A percentile compares a stretch with the other conserved stretches of the same genome.
phyloP scores from a whole-genome alignment of 2,113 vertebrate genomes.

The Elanoides forficatus region DNA sequence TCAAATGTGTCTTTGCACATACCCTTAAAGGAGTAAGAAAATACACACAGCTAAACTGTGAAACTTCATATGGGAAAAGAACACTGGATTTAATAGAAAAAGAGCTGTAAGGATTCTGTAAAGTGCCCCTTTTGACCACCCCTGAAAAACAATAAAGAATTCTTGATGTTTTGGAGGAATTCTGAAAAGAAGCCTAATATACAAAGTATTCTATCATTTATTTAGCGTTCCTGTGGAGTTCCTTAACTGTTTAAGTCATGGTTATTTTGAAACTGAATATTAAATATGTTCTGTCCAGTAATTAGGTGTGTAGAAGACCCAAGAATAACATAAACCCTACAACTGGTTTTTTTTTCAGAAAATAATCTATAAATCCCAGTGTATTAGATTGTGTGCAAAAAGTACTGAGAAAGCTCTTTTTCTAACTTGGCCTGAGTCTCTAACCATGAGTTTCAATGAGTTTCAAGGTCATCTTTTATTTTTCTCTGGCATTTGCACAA shows the following conservation, averaged over 20 bases:
- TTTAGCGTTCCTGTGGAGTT: background rate
- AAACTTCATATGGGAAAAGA: background rate
- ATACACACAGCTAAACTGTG: background rate
- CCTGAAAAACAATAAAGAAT: background rate
- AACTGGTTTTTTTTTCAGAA: background rate
- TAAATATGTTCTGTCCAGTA: background rate
- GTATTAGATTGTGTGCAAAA: background rate
- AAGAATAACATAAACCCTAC: background rate
- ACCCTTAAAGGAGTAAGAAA: background rate
- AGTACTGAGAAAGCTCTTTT: background rate
- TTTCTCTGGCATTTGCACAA: conserved; percentile 20
- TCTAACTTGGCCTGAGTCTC: background rate
- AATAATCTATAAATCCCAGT: background rate
- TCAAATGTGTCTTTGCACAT: background rate
- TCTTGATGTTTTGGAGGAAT: background rate
- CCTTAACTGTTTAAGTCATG: background rate
- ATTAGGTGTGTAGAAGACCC: background rate
- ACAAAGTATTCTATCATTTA: background rate
- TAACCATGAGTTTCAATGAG: background rate
- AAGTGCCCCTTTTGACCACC: background rate
- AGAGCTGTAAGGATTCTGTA: background rate
- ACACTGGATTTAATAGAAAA: background rate
- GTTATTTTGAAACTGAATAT: background rate
- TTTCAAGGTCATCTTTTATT: conserved; percentile 37
- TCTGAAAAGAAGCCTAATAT: background rate